A percentile compares a stretch with the other conserved stretches of the same genome.
phyloP scores from a whole-genome alignment of 2,888 invertebrate species.

The Oxystoma pomonae region DNA sequence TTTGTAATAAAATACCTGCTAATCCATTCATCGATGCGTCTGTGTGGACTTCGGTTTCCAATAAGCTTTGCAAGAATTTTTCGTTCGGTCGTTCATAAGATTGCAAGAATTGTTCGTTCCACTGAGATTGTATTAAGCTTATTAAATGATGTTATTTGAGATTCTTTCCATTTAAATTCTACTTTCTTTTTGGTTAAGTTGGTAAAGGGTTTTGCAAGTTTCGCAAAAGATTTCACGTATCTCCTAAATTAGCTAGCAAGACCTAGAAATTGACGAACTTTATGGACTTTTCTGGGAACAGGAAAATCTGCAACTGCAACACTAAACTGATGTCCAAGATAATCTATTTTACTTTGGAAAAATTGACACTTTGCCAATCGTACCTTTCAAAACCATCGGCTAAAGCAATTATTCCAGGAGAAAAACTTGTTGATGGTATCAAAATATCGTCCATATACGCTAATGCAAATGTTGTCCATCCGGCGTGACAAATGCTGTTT shows the following conservation, averaged over 20 bases:
- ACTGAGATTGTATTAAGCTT: too few species aligned
- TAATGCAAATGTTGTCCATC: slow-evolving; percentile 6
- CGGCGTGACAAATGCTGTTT: slow-evolving; percentile 25
- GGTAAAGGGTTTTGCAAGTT: slow-evolving; percentile 28
- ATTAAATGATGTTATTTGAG: slow-evolving; percentile 9
- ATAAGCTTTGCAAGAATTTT: too few species aligned
- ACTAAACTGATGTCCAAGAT: slow-evolving; percentile 15
- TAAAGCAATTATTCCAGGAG: slow-evolving; percentile 20
- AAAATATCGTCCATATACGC: slow-evolving; percentile 12
- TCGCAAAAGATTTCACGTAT: slow-evolving; percentile 29
- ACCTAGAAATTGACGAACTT: slow-evolving; percentile 10
- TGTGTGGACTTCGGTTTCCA: too few species aligned
- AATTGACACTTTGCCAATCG: slow-evolving; percentile 19
- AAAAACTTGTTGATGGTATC: slow-evolving; percentile 18
- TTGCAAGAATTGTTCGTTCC: too few species aligned
- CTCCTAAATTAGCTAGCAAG: slow-evolving; percentile 28
- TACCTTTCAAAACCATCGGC: slow-evolving; percentile 9
- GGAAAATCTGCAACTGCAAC: slow-evolving; percentile 6
- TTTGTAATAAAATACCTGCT: too few species aligned
- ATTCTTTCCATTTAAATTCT: slow-evolving; percentile 14
- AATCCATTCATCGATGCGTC: too few species aligned
- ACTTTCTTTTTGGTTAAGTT: slow-evolving; percentile 26
- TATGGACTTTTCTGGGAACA: slow-evolving; percentile 6
- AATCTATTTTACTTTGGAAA: slow-evolving; percentile 15
- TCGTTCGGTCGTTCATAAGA: too few species aligned